Percentiles rank a stretch among this genome's conserved stretches.
phyloP scores from a whole-genome alignment of 1,140 invertebrate species.

The Drosophila nikananu region DNA sequence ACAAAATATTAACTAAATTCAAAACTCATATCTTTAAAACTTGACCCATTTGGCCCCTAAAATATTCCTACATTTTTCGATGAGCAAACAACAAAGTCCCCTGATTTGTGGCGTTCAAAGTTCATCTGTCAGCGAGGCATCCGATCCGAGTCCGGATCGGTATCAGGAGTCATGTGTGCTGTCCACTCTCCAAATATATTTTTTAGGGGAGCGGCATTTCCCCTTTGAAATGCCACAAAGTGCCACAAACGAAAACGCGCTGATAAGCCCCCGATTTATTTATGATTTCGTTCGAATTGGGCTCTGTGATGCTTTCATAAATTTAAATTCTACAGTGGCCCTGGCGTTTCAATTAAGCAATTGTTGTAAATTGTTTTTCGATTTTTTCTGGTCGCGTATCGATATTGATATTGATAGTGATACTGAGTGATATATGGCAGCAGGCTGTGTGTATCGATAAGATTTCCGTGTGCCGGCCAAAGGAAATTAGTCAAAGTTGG shows the following conservation, averaged over 20 bases:
- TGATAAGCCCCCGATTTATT: conserved; percentile 80
- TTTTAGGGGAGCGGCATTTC: conserved; percentile 64
- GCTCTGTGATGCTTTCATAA: conserved; percentile 71
- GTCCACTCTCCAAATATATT: conserved; percentile 62
- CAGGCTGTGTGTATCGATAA: conserved; percentile 20
- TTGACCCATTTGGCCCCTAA: conserved; percentile 27
- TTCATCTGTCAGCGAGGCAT: conserved; percentile 39
- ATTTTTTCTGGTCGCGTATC: conserved; percentile 21
- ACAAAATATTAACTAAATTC: neutral
- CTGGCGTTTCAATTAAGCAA: conserved; percentile 78
- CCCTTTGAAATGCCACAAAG: conserved; percentile 62
- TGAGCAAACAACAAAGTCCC: neutral
- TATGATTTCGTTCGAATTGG: conserved; percentile 78
- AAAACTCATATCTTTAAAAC: conserved; percentile 23
- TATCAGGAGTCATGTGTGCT: conserved; percentile 55
- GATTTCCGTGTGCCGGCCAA: conserved; percentile 12
- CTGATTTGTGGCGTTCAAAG: conserved; percentile 43
- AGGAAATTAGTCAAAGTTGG: conserved; percentile 74
- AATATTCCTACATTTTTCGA: conserved; percentile 6
- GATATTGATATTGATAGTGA: conserved; percentile 69
- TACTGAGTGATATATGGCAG: conserved; percentile 72
- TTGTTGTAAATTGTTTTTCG: conserved; percentile 77
- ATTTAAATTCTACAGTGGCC: conserved; percentile 72
- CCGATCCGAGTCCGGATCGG: conserved; percentile 19
- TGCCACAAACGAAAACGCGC: conserved; percentile 43